Evolutionary conservation across 2,888 invertebrate species (phyloP).

Genomic region (Crematogaster levior): DNA sequence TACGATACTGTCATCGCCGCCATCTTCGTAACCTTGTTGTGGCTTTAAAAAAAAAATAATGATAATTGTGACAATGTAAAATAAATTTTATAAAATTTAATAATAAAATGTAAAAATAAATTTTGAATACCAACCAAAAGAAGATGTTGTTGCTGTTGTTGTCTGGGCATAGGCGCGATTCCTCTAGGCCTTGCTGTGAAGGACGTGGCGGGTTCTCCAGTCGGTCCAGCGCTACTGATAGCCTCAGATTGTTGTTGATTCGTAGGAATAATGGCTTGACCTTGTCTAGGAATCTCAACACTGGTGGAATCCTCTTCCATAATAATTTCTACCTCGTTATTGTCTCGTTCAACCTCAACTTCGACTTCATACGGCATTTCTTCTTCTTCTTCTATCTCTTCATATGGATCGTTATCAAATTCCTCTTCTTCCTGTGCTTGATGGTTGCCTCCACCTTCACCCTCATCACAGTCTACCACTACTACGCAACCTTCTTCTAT

Average conservation of each 20-base stretch:
- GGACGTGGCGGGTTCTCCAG: constrained; percentile 82
- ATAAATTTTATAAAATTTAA: not conserved
- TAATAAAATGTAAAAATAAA: constrained; percentile 5
- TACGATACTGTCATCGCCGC: constrained; percentile 92
- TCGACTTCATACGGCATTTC: constrained; percentile 82
- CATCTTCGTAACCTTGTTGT: constrained; percentile 88
- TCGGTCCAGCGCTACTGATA: constrained; percentile 89
- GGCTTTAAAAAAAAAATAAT: constrained; percentile 76
- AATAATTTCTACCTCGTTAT: constrained; percentile 88
- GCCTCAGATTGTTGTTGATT: constrained; percentile 88
- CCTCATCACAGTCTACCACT: constrained; percentile 93
- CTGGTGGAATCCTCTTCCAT: constrained; percentile 87
- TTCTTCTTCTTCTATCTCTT: constrained; percentile 85
- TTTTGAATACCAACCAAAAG: constrained; percentile 82
- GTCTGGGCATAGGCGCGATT: constrained; percentile 87
- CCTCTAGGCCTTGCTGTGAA: constrained; percentile 84
- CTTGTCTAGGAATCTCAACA: constrained; percentile 89
- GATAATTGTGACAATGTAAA: not conserved
- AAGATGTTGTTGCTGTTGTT: constrained; percentile 86
- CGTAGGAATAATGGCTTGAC: constrained; percentile 84
- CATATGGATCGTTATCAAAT: constrained; percentile 86
- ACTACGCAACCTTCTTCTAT: constrained; percentile 91
- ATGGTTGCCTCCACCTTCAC: constrained; percentile 87
- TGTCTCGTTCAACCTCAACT: constrained; percentile 87
- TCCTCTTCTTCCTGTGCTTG: constrained; percentile 86